Conservation (phyloP, 1,140 invertebrate species). For the Arctopsyche grandis region DNA sequence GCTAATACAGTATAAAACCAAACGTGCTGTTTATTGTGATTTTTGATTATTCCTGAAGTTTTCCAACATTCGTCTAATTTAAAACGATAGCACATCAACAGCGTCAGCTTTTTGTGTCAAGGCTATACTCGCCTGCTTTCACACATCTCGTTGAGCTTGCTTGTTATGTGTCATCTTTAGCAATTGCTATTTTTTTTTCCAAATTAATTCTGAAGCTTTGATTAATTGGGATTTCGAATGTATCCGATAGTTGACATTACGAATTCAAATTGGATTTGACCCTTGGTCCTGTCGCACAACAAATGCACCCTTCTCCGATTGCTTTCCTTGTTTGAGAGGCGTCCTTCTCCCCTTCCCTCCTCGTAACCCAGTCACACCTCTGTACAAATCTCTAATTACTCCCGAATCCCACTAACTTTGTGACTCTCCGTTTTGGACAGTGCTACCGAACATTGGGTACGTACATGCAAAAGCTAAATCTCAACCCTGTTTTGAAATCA, state of each 20-base stretch:
- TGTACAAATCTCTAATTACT: conserved; percentile 40
- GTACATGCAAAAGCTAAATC: no score
- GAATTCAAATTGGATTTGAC: conserved; percentile 33
- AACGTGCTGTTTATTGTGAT: not conserved
- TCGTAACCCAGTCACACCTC: conserved; percentile 10
- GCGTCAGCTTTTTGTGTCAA: no score
- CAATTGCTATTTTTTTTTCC: no score
- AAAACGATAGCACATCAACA: no score
- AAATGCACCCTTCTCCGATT: not conserved
- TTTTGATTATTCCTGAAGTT: not conserved
- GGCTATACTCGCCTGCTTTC: no score
- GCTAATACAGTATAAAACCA: conserved; percentile 45
- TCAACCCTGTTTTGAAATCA: no score
- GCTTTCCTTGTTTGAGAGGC: no score
- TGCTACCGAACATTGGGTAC: not conserved
- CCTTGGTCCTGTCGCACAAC: not conserved
- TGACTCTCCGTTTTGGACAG: conserved; percentile 19
- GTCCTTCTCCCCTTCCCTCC: not conserved
- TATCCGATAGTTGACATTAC: not conserved
- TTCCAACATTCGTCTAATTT: no score
- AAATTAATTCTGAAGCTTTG: not conserved
- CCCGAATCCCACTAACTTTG: conserved; percentile 35
- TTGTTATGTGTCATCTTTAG: no score
- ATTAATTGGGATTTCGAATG: not conserved
- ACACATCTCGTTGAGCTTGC: no score